Conservation (phyloP, 2,113 vertebrate genomes). For the Geococcyx californianus region DNA sequence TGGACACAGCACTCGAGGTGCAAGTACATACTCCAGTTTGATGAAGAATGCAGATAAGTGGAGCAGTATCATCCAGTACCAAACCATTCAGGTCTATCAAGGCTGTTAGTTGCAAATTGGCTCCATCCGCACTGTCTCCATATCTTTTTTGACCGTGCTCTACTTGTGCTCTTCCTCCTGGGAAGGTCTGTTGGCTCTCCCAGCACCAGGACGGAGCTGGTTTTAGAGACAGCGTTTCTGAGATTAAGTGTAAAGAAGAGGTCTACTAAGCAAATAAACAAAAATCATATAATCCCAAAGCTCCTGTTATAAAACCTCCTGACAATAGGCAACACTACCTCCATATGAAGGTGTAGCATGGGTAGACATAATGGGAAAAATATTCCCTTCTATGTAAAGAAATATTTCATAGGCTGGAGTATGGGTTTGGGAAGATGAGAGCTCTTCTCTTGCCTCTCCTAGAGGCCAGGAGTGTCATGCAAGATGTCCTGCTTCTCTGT, state of each 20-base stretch:
- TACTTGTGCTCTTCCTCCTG: neutral
- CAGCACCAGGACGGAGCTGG: neutral
- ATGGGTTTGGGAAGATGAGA: neutral
- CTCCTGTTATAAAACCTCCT: neutral
- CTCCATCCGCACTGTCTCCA: fast-evolving
- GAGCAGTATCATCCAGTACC: neutral
- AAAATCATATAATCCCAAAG: neutral
- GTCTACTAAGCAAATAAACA: neutral
- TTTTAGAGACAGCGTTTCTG: neutral
- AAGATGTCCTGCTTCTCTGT: neutral
- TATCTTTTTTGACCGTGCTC: neutral
- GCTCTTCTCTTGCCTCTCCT: neutral
- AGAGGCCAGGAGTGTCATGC: neutral
- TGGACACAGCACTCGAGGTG: too few species aligned
- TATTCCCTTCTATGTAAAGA: neutral
- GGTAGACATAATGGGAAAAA: neutral
- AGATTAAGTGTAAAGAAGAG: neutral
- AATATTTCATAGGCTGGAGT: neutral
- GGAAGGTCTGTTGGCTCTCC: neutral
- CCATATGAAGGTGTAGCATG: neutral
- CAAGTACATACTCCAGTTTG: neutral
- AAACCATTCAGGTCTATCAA: neutral
- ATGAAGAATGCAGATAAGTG: neutral
- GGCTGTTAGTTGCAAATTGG: neutral
- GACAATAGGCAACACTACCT: neutral